phyloP scores from a whole-genome alignment of 2,888 invertebrate species.

The Scelioninae gen. 1 region DNA sequence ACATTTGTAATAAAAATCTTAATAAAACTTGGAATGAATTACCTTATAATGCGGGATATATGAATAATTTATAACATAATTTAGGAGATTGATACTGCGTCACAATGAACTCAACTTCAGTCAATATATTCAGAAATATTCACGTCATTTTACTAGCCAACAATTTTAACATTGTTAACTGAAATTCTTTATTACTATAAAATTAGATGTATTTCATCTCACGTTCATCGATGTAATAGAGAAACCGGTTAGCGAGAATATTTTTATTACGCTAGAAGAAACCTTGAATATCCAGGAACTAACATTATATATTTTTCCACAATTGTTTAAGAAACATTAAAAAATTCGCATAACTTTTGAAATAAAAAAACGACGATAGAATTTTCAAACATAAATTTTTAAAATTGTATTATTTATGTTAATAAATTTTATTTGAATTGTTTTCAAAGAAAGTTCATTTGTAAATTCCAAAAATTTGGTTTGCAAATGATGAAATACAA shows the following conservation, averaged over 20 bases:
- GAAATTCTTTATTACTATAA: slow-evolving; percentile 3
- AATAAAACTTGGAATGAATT: slow-evolving; percentile 3
- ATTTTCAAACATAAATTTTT: too few relatives aligned
- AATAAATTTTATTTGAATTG: too few relatives aligned
- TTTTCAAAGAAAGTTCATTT: too few relatives aligned
- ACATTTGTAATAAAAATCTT: neutral
- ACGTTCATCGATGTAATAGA: slow-evolving; percentile 14
- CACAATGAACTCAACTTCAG: slow-evolving; percentile 3
- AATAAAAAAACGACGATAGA: too few relatives aligned
- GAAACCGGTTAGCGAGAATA: slow-evolving; percentile 32
- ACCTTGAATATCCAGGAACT: slow-evolving; percentile 18
- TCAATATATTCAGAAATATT: too few relatives aligned
- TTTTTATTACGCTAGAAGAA: slow-evolving; percentile 14
- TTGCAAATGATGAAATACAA: neutral
- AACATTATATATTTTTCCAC: neutral
- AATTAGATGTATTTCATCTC: slow-evolving; percentile 1
- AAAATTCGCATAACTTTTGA: neutral
- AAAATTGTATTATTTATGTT: too few relatives aligned
- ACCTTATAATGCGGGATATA: neutral
- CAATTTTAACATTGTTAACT: neutral
- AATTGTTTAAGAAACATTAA: too few relatives aligned
- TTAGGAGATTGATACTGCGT: slow-evolving; percentile 14
- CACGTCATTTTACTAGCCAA: slow-evolving; percentile 4
- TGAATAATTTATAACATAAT: slow-evolving; percentile 19
- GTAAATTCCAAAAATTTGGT: too few relatives aligned